Base-by-base conservation (phyloP, 2,797 vertebrate genomes). In the Sparidentex hasta region DNA sequence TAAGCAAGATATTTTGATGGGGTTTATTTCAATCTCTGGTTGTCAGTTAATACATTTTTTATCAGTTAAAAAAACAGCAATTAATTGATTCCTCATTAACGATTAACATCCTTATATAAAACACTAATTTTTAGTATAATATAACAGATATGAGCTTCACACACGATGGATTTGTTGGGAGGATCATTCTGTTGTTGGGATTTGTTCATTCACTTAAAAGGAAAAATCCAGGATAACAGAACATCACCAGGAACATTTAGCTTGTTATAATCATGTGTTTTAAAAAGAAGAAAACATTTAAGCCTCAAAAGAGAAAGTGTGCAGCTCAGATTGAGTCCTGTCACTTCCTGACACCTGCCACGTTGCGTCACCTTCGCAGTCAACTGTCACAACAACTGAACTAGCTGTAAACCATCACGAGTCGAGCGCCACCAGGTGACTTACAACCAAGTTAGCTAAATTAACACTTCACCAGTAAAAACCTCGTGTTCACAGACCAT, bases 271-370 rank as follows among this genome's bases (percentile, higher is more conserved):
- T 4, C 6, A 14, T 51, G 56, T 18, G 16, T 21, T 33, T 23
- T 9, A 16, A 0, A 23, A 2, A 1, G 27, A 2, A 1, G 0
- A 47, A 20, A 46, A 61, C 1, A 52, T 4, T 6, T 0, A n/a
- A 12, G 7, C 4, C 7, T 27, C 13, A 23, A 12, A 68, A 21
- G 14, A 59, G 18, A 73, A 62, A 74, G 5, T 20, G 52, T 0
- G 23, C 20, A 25, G 27, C 23, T 18, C 27, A 16, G 7, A 44
- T n/a, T 18, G 9, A 17, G 23, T 52, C 50, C 1, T 0, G 27
- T 57, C 27, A 52, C 12, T 68, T 12, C 38, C 65, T 47, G 48
- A 79, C 80, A 88, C 87, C 87, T 90, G 87, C 80, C 69, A 43
- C 41, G 71, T 82, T 78, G 50, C 71, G 46, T 86, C 83, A 86